Evolutionary conservation across 2,113 vertebrate species (phyloP), one percentile per base, ranked within the genome.

Genomic region (Pedetes capensis): DNA sequence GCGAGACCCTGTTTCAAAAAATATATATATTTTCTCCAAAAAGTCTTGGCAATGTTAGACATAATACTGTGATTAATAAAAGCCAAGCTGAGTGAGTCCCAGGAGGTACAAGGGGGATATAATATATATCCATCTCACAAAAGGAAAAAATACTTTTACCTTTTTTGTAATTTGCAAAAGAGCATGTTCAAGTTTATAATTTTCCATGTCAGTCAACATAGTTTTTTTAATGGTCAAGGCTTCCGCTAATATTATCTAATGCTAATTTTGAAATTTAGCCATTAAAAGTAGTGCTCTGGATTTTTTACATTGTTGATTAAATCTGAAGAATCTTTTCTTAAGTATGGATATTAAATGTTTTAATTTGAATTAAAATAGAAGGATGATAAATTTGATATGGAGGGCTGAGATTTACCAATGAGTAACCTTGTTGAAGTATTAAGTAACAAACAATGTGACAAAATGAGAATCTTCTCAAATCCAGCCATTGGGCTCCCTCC

Each of bases 91-190:
- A 96, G 64, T 11, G 68, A 96, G 64, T 74, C 81, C 75, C 25
- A 32, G 25, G 68, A 39, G 5, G 3, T 27, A 9, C 13, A n/a
- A 9, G 18, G 39, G 23, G 34, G 3, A 20, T 10, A 6, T 74
- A 39, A n/a, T 23, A 57, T 44, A 44, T 0, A n/a, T 34, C 44
- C 57, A 37, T 27, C 37, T 64, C 47, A 64, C 44, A 42, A 78
- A 55, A 80, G 57, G 71, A 72, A 79, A 72, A 95, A 59, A 47
- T 89, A 83, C 66, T 94, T 86, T 85, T 42, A 49, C 95, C 87
- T 71, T 71, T 94, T 95, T 96, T 75, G 78, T 97, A 27, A 96
- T 97, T 95, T 78, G 91, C 94, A 92, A 97, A 96, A 94, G 55
- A 96, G 94, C 97, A 98, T 95, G 96, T 94, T 47, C 12, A 63